phyloP scores from a whole-genome alignment of 2,113 vertebrate species.

The Cephalopterus ornatus region DNA sequence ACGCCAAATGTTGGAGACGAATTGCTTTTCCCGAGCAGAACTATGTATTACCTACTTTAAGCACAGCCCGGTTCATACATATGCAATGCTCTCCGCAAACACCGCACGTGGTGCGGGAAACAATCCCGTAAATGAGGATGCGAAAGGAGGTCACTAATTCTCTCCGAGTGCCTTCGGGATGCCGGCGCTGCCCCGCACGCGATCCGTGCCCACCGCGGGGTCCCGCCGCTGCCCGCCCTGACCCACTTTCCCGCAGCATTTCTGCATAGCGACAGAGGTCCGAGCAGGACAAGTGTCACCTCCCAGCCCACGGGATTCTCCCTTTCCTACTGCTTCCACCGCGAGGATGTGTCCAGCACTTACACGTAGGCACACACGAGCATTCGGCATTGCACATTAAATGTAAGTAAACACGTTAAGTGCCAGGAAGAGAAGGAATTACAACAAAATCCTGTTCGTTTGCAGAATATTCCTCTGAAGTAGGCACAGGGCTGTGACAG shows the following conservation, averaged over 20 bases:
- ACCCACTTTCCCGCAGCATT: conserved; percentile 41
- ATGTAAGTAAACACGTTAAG: rapidly evolving
- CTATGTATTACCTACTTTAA: rapidly evolving
- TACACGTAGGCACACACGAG: rapidly evolving
- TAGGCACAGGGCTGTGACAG: neutral
- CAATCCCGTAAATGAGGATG: neutral
- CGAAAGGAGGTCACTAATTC: neutral
- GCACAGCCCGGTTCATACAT: neutral
- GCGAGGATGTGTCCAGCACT: neutral
- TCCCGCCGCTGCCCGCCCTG: neutral
- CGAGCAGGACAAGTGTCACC: neutral
- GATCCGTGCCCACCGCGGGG: rapidly evolving
- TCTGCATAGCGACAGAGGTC: conserved; percentile 46
- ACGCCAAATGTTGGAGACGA: rapidly evolving
- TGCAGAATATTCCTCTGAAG: neutral
- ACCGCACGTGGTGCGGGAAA: neutral
- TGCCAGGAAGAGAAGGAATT: neutral
- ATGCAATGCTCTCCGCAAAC: neutral
- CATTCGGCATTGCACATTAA: rapidly evolving
- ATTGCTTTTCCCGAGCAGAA: neutral
- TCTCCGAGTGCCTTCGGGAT: rapidly evolving
- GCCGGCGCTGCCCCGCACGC: neutral
- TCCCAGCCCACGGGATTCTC: neutral
- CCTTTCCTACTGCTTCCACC: neutral
- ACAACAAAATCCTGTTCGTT: neutral